These are phyloP conservation scores for Hypomesus transpacificus DNA, from an alignment of 2,113 vertebrate genomes.

Conservation along the genomic window DNA sequence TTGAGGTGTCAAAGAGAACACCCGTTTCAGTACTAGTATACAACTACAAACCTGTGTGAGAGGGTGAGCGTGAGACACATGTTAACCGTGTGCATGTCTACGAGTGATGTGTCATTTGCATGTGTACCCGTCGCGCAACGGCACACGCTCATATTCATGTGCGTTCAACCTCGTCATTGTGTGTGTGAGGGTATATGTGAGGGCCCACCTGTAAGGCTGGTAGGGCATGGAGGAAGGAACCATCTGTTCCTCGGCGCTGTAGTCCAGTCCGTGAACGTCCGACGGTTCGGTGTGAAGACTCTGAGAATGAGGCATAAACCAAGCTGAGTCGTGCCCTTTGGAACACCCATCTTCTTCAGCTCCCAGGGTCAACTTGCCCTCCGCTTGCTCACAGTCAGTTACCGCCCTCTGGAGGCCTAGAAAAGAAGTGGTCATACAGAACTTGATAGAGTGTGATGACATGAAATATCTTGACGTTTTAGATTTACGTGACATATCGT, in stretches of 20 bases:
- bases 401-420: slow-evolving; percentile 60
- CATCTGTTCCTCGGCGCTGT: slow-evolving; percentile 70
- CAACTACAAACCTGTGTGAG: too few species aligned
- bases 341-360: background rate
- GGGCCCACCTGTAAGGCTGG: slow-evolving; percentile 67
- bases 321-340: slow-evolving; percentile 29
- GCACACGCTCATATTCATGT: too few species aligned
- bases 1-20: too few species aligned
- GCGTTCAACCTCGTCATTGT: background rate
- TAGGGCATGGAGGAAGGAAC: slow-evolving; percentile 58
- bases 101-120: too few species aligned
- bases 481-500: too few species aligned
- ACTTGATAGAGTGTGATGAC: background rate
- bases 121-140: too few species aligned
- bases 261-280: slow-evolving; percentile 58
- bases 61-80: too few species aligned
- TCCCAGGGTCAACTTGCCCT: background rate
- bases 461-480: too few species aligned
- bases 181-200: background rate
- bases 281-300: slow-evolving; percentile 42
- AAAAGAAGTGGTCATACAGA: slow-evolving; percentile 26
- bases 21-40: too few species aligned
- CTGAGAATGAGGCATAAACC: slow-evolving; percentile 36
- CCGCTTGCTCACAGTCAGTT: slow-evolving; percentile 32
- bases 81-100: too few species aligned